These are phyloP conservation scores for Streptopelia turtur DNA, from an alignment of 2,797 vertebrate genomes.

Conservation along the genomic window DNA sequence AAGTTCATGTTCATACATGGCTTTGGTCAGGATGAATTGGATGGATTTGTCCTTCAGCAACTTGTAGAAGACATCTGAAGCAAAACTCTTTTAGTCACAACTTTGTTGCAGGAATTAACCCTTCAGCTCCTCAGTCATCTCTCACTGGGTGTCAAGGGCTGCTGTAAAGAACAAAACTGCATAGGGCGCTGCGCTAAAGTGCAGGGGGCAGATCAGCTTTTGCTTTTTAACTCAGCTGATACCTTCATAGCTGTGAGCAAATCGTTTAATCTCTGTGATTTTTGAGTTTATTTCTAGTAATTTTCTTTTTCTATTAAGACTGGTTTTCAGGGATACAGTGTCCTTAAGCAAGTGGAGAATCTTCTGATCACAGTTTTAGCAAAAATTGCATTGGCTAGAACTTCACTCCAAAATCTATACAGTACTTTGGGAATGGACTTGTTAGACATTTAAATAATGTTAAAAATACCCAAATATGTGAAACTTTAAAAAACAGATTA, in stretches of 20 bases:
- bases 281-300: neutral
- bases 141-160: neutral
- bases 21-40: neutral
- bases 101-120: neutral
- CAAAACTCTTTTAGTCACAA: neutral
- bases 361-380: neutral
- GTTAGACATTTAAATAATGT: neutral
- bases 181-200: neutral
- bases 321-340: neutral
- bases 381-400: neutral
- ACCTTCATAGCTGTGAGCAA: neutral
- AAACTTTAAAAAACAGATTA: neutral
- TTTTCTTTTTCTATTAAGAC: neutral
- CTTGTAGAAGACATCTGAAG: neutral
- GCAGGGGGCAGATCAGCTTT: neutral
- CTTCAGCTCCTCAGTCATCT: neutral
- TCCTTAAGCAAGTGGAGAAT: neutral
- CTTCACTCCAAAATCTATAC: neutral
- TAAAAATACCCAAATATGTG: neutral
- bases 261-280: neutral
- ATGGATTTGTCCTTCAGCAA: neutral
- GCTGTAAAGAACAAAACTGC: neutral
- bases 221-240: neutral
- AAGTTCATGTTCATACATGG: neutral
- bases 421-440: neutral